Evolutionary conservation across 2,797 vertebrate species (phyloP), one percentile per base, ranked within the genome.

Genomic region (Pyrocephalus nanus): DNA sequence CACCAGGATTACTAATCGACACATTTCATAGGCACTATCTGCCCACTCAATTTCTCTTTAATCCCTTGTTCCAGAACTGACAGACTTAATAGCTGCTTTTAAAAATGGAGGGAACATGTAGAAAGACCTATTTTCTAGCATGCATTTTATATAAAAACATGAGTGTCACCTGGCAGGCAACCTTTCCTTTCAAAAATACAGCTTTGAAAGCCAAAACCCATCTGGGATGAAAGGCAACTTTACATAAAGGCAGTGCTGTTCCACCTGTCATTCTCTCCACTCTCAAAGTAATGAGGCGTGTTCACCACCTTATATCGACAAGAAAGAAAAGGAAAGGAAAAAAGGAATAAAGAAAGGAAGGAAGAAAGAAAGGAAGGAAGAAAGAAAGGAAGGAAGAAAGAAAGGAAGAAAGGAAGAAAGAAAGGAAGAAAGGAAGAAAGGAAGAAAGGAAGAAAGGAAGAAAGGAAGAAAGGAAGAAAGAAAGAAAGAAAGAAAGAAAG

Each of bases 101-200:
- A 54, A 85, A 87, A 76, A 53, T 57, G 29, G 15, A 92, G 20
- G 18, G 38, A 61, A 74, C 51, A 53, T 14, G 26, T 27, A 71
- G 70, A 86, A 80, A 85, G 38, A 66, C 48, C 38, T 82, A 36
- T 74, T 82, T 96, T 84, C n/a, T 69, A 89, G 57, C 5, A n/a
- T 38, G 22, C 21, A 60, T 69, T 87, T 40, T 25, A 65, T 73
- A 51, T 40, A 81, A 72, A 95, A 93, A 61, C 65, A 60, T 47
- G 45, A 69, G 22, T 61, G 25, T 72, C 66, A 81, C 45, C 23
- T 82, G 72, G 26, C 40, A 95, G 57, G 22, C 38, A 83, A 69
- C 9, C 18, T 86, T 93, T 89, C 29, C 27, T 43, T 48, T 62
- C 15, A 72, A 76, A 69, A 93, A 83, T 40, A 85, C 8, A 61